Evolutionary conservation across 2,797 vertebrate species (phyloP).

Genomic region (Bradypodion ventrale): DNA sequence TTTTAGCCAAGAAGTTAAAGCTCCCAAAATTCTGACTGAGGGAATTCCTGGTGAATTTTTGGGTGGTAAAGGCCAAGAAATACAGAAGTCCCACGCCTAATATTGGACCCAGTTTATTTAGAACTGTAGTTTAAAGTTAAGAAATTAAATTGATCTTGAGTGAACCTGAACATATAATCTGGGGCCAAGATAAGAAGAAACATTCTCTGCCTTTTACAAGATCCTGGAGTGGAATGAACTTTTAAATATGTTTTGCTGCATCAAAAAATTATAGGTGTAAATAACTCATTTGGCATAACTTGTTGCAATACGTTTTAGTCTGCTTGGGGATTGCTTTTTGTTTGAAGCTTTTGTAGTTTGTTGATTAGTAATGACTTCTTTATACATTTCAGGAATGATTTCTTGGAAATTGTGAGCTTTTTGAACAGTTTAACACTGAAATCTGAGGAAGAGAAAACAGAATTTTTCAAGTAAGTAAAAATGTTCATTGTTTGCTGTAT

Average conservation of each 20-base stretch:
- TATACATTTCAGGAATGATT: constrained; percentile 87
- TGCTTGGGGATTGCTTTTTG: background rate
- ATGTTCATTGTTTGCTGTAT: constrained; percentile 4
- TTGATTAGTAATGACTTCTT: background rate
- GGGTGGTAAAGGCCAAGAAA: no score
- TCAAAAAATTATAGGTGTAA: background rate
- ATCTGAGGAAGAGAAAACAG: constrained; percentile 96
- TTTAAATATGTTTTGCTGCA: background rate
- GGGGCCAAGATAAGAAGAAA: background rate
- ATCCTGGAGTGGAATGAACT: background rate
- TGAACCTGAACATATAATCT: background rate
- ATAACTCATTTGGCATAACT: background rate
- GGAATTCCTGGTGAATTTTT: no score
- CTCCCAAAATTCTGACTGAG: no score
- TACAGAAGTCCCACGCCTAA: no score
- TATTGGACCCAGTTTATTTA: background rate
- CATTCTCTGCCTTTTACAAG: no score
- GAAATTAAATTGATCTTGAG: background rate
- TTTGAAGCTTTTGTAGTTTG: background rate
- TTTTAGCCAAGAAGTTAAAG: no score
- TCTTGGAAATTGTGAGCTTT: constrained; percentile 95
- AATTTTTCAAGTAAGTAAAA: constrained; percentile 96
- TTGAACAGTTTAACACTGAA: constrained; percentile 94
- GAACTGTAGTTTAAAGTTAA: background rate
- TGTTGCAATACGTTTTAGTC: background rate